Conservation (phyloP, 2,113 vertebrate species). For the Geococcyx californianus region DNA sequence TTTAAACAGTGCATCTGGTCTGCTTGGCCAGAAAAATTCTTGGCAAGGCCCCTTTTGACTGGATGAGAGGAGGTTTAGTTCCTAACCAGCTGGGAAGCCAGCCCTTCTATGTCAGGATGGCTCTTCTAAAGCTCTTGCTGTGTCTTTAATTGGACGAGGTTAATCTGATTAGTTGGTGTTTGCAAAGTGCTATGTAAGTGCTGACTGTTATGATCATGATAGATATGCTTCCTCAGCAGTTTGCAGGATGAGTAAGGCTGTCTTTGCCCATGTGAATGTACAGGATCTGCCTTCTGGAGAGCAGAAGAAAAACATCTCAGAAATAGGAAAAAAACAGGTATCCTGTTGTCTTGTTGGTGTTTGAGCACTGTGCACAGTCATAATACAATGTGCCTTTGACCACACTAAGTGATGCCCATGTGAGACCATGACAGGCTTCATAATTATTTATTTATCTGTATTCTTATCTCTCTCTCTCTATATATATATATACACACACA, state of each 20-base stretch:
- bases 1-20: too few species aligned
- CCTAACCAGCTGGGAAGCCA: neutral
- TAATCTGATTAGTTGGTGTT: conserved; percentile 22
- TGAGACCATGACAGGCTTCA: neutral
- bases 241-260: neutral
- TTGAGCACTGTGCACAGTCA: neutral
- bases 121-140: neutral
- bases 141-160: neutral
- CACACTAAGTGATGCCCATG: accelerated
- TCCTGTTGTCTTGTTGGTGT: neutral
- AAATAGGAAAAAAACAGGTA: accelerated
- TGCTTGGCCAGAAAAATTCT: neutral
- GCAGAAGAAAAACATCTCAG: neutral
- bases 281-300: neutral
- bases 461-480: too few species aligned
- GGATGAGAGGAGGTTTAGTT: neutral
- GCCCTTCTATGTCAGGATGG: neutral
- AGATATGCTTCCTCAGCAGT: conserved; percentile 28
- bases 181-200: conserved; percentile 21
- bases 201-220: conserved; percentile 16
- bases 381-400: neutral
- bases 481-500: too few species aligned
- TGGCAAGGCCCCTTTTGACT: neutral
- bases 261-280: neutral
- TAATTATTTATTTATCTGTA: too few species aligned